A percentile compares a stretch with the other conserved stretches of the same genome.
Conservation (phyloP, 2,797 vertebrate genomes). For the Meda fulgida region DNA sequence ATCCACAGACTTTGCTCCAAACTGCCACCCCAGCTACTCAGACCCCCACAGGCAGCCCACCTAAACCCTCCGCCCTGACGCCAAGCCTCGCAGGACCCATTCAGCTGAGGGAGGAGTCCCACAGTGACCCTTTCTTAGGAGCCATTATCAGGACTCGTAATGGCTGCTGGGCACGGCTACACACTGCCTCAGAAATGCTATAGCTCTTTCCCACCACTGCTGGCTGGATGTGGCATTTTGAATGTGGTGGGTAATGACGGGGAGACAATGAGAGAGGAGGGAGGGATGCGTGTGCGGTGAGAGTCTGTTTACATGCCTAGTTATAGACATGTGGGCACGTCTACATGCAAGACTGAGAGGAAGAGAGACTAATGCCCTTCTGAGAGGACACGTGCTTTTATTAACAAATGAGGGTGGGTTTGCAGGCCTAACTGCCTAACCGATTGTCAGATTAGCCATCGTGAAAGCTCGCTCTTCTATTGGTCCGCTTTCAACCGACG, state of each 20-base stretch:
- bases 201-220: constrained; percentile 46
- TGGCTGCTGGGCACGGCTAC: constrained; percentile 57
- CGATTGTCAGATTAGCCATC: constrained; percentile 55
- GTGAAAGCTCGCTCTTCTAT: constrained; percentile 23
- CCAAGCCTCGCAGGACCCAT: constrained; percentile 56
- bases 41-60: constrained; percentile 52
- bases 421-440: constrained; percentile 59
- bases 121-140: constrained; percentile 54
- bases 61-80: constrained; percentile 55
- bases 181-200: constrained; percentile 54
- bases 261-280: constrained; percentile 30
- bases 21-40: constrained; percentile 48
- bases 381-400: constrained; percentile 56
- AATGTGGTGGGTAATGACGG: constrained; percentile 56
- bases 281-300: neutral
- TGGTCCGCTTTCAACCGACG: constrained; percentile 58
- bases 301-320: constrained; percentile 36
- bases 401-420: constrained; percentile 64
- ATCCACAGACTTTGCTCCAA: constrained; percentile 54
- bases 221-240: constrained; percentile 50
- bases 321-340: constrained; percentile 7
- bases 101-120: constrained; percentile 57
- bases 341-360: constrained; percentile 5
- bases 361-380: constrained; percentile 23
- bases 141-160: constrained; percentile 61